Base-by-base conservation (phyloP, 2,888 invertebrate genomes). In the Thyatira batis region DNA sequence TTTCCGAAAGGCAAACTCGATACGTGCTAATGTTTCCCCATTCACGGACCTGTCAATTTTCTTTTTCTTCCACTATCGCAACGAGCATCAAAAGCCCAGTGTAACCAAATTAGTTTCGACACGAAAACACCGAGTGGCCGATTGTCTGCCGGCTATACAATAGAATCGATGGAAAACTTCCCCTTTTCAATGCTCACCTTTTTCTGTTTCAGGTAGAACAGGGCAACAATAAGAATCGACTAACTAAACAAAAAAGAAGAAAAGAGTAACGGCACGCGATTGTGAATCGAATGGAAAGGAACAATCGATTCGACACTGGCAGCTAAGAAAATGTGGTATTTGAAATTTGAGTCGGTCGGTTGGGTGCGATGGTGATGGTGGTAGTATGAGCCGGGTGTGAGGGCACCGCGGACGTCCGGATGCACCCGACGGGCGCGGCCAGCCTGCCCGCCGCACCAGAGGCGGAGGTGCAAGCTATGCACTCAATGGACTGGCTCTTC, bases 401-500 rank as follows among this genome's bases (percentile, higher is more conserved):
- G 82, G 68, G 80, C 82, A 70, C 70, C 62, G 78, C 78, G 83
- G 85, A 72, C 73, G 79, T 76, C 89, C 95, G 94, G 93, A 95
- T 95, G 95, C 95, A 95, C 95, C 95, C 95, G 85, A 95, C 95
- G 92, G 93, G 92, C 87, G 93, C 94, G 84, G 93, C 94, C 89
- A 93, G 92, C 87, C 94, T 95, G 94, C 94, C 95, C 94, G 94
- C 94, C 94, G 94, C 95, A 93, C 94, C 94, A 83, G 95, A 96
- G 94, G 96, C 97, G 95, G 97, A 97, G 94, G 95, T 97, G 93
- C 96, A 96, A 94, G 95, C 97, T 92, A 96, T 97, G 95, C 97
- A 97, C 94, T 97, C 97, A 87, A 97, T 97, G 97, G 97, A 97
- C 94, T 97, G 97, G 97, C 95, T 97, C 90, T 97, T 97, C 94